Evolutionary conservation across 2,113 vertebrate species (phyloP), one percentile per base, ranked within the genome.

Genomic region (Elanus axillaris): DNA sequence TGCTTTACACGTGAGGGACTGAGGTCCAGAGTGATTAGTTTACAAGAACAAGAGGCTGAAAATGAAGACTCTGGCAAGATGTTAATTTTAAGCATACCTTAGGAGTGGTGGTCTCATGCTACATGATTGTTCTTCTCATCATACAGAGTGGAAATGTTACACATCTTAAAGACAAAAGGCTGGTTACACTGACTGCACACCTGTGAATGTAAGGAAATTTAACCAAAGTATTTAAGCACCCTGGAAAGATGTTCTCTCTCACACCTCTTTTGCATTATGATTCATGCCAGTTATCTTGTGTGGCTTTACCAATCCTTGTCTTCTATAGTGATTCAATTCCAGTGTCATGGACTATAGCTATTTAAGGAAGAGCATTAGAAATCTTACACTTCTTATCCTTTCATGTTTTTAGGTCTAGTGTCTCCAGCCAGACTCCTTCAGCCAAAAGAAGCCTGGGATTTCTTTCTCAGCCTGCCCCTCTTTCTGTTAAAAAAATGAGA

Each of bases 381-480:
- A 45, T 68, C 38, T 68, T 62, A 34, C 8, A 3, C 15, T 60
- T 74, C n/a, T 88, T 85, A 34, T 36, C 23, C 34, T 69, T 89
- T 66, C 69, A 34, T 72, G 60, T 27, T 92, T 85, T 32, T 93
- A 99, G 99, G 93, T 98, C 98, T 71, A 98, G 96, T 77, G 96
- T 98, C 81, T 97, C 98, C 66, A 97, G 96, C 67, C 99, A 99
- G 94, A 97, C 96, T 42, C 91, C 98, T 56, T 97, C 99, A 55
- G 98, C 98, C 64, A 99, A 99, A 97, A 99, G 99, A 97, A 99
- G 98, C 97, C 98, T 99, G 64, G 94, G 99, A 67, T 98, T 99
- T 96, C 99, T 99, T 77, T 98, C 99, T 97, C 99, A 99, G 95
- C 99, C 99, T 68, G 98, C 98, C 31, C 99, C 99, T 78, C 99